Evolutionary conservation across 2,113 vertebrate species (phyloP).

Genomic region (Platycercus adscitus): DNA sequence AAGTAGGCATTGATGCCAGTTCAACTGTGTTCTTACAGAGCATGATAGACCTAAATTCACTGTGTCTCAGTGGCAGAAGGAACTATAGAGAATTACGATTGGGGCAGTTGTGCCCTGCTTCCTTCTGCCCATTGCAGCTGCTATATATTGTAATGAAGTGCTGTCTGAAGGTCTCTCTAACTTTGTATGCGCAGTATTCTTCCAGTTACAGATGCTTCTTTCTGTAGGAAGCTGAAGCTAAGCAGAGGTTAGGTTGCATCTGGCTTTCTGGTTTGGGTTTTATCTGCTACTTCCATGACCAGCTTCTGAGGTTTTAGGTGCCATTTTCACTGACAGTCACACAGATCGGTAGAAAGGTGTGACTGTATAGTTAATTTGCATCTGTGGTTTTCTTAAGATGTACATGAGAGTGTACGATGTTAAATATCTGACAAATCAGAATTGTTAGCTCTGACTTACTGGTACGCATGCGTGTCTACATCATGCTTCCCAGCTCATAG

Average conservation of each 20-base stretch:
- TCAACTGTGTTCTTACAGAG: not conserved
- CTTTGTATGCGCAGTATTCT: not conserved
- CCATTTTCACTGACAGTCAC: not conserved
- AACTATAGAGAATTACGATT: not conserved
- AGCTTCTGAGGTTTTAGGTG: not conserved
- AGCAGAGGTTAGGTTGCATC: not conserved
- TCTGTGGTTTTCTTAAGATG: not conserved
- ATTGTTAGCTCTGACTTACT: not conserved
- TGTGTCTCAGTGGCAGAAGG: not conserved
- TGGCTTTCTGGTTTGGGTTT: not conserved
- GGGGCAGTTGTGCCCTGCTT: not conserved
- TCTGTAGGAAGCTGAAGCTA: not conserved
- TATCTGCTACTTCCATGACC: accelerated
- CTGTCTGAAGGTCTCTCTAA: not conserved
- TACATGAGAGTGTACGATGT: not conserved
- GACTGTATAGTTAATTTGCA: not conserved
- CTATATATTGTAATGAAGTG: accelerated
- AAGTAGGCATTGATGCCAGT: not conserved
- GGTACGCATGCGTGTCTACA: not conserved
- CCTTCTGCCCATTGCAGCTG: not conserved
- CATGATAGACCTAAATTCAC: accelerated
- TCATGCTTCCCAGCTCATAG: not conserved
- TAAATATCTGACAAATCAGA: not conserved
- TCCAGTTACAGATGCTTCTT: not conserved
- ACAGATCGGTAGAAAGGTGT: not conserved